Conservation (phyloP, 2,797 vertebrate species). For the Scleropages formosus region DNA sequence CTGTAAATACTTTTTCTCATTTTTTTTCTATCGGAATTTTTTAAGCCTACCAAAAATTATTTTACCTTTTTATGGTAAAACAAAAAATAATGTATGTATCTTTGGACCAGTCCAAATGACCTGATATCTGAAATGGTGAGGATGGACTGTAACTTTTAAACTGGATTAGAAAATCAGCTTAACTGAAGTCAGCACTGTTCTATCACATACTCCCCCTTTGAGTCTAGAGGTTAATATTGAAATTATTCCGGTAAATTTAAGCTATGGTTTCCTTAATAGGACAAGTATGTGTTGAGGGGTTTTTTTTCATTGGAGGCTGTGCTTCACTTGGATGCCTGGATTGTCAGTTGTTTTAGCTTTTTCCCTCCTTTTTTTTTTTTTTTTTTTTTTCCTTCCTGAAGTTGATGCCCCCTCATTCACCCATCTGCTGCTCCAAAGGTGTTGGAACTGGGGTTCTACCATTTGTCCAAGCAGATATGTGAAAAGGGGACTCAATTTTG, state of each 20-base stretch:
- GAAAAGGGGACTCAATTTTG: slow-evolving; percentile 32
- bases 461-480: slow-evolving; percentile 28
- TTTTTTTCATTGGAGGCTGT: not conserved
- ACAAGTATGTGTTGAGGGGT: slow-evolving; percentile 3
- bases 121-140: not conserved
- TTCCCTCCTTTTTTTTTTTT: not conserved
- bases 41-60: too few relatives aligned
- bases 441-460: slow-evolving; percentile 33
- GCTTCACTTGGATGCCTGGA: not conserved
- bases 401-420: not conserved
- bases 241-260: slow-evolving; percentile 13
- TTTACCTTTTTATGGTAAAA: too few relatives aligned
- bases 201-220: not conserved
- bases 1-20: too few relatives aligned
- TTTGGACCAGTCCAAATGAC: too few relatives aligned
- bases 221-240: not conserved
- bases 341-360: not conserved
- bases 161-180: not conserved
- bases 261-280: slow-evolving; percentile 19
- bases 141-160: slow-evolving; percentile 1
- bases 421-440: slow-evolving; percentile 35
- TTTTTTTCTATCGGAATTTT: too few relatives aligned
- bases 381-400: not conserved
- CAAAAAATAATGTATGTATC: too few relatives aligned
- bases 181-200: not conserved